A percentile compares a stretch with the other conserved stretches of the same genome.
These are phyloP conservation scores for Galaxea fascicularis DNA, from an alignment of 92 coral and sea anemone species.

Conservation along the genomic window DNA sequence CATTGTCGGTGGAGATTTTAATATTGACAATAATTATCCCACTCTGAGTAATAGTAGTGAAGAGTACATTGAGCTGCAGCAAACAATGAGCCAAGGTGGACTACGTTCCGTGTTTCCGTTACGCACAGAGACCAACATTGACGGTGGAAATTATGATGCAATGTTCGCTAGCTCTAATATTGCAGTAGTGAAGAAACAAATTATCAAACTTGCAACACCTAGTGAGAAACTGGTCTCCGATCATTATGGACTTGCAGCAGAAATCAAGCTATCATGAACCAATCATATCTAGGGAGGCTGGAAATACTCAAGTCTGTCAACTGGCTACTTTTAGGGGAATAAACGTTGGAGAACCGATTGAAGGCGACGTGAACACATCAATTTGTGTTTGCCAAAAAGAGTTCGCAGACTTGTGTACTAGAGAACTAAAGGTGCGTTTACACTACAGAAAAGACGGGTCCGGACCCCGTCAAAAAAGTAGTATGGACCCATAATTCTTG, in stretches of 20 bases:
- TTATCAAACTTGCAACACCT: conserved; percentile 19
- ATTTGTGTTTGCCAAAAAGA: too few species aligned
- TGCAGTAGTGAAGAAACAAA: conserved; percentile 6
- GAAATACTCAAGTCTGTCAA: too few species aligned
- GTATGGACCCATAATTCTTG: too few species aligned
- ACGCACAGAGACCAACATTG: conserved; percentile 17
- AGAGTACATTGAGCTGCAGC: not conserved
- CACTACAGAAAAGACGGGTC: too few species aligned
- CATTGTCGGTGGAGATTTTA: conserved; percentile 83
- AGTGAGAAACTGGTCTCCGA: conserved; percentile 21
- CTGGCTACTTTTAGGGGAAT: too few species aligned
- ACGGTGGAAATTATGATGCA: conserved; percentile 45
- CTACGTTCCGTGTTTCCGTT: conserved; percentile 22
- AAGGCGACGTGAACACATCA: too few species aligned
- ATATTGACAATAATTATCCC: conserved; percentile 68
- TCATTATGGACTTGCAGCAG: conserved; percentile 34
- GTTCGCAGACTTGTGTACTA: too few species aligned
- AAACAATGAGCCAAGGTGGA: conserved; percentile 12
- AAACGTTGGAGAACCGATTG: too few species aligned
- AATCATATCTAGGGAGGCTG: too few species aligned
- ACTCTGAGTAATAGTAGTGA: conserved; percentile 1
- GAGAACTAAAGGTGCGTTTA: too few species aligned
- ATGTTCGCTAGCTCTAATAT: conserved; percentile 18
- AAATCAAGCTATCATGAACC: not conserved
- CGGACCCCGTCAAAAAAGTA: too few species aligned